Percentiles rank a stretch among this genome's conserved stretches.
These are phyloP conservation scores for Stenopsyche tienmushanensis DNA, from an alignment of 1,140 invertebrate genomes.

Conservation along the genomic window DNA sequence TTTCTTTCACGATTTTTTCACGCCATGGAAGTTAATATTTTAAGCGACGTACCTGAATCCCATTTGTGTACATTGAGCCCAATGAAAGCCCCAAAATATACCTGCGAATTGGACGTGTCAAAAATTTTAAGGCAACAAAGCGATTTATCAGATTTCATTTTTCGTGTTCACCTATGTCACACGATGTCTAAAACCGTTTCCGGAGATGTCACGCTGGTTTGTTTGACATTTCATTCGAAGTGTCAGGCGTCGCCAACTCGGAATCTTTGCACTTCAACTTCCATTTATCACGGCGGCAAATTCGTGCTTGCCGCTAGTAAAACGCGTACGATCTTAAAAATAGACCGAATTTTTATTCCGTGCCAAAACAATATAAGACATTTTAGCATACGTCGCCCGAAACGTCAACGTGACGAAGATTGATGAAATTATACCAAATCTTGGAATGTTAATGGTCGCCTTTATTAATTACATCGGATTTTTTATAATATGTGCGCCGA, in stretches of 20 bases:
- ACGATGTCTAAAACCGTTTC: conserved; percentile 2
- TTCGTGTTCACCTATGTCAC: conserved; percentile 8
- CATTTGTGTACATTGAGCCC: no score
- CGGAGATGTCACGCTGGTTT: conserved; percentile 17
- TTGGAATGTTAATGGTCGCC: no score
- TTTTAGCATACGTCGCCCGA: background rate
- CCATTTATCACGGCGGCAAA: background rate
- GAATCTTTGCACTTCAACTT: no score
- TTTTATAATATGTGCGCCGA: no score
- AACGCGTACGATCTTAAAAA: background rate
- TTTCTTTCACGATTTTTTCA: no score
- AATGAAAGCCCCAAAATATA: background rate
- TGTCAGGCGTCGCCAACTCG: background rate
- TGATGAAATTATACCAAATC: conserved; percentile 2
- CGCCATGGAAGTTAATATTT: no score
- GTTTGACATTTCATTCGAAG: conserved; percentile 14
- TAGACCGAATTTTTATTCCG: background rate
- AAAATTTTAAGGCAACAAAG: conserved; percentile 6
- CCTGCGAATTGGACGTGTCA: conserved; percentile 22
- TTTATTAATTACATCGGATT: no score
- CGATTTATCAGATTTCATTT: conserved; percentile 20
- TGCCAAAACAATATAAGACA: background rate
- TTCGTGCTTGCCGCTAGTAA: background rate
- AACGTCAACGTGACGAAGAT: background rate
- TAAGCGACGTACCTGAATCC: no score